Evolutionary conservation across 2,113 vertebrate species (phyloP), one percentile per base, ranked within the genome.

Genomic region (Thunnus thynnus): DNA sequence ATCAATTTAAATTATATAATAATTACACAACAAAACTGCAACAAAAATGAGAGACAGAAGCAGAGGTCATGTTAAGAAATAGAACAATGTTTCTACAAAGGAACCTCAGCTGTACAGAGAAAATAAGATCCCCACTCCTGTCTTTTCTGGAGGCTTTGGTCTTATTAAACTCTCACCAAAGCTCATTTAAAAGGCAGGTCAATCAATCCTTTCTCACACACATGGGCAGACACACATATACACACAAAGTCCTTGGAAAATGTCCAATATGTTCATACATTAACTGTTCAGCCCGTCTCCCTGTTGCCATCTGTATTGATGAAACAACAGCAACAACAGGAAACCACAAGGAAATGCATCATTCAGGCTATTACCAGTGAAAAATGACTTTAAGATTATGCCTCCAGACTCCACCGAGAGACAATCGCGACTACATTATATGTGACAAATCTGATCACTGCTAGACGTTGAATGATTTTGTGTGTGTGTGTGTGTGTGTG

Each of bases 321-420:
- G 70, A 71, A 62, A 78, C 80, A 76, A 80, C 69, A 52, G 46
- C 66, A 72, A 8, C 64, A 67, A 62, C 60, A 73, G 66, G 70
- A 86, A 66, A 36, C 66, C 65, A 46, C 18, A 9, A 68, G 69
- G 65, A 84, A 72, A 86, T 81, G 52, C 61, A 84, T 86, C 82
- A 85, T 61, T 58, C 71, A n/a, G 71, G 51, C 64, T 17, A 85
- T 84, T 83, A 83, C 57, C 82, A 64, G 30, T 83, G 83, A 89
- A 70, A 78, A 88, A 87, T 70, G 55, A 78, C 76, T 81, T 81
- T 70, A 87, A 79, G 83, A 88, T 84, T 8, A 86, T 80, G 72
- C 68, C 73, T 63, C 46, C 41, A 30, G 60, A 77, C 73, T 86
- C 73, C 16, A 5, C 75, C 47, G 44, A 85, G 78, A 85, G 61